Evolutionary conservation across 2,797 vertebrate species (phyloP).

Genomic region (Euthynnus affinis): DNA sequence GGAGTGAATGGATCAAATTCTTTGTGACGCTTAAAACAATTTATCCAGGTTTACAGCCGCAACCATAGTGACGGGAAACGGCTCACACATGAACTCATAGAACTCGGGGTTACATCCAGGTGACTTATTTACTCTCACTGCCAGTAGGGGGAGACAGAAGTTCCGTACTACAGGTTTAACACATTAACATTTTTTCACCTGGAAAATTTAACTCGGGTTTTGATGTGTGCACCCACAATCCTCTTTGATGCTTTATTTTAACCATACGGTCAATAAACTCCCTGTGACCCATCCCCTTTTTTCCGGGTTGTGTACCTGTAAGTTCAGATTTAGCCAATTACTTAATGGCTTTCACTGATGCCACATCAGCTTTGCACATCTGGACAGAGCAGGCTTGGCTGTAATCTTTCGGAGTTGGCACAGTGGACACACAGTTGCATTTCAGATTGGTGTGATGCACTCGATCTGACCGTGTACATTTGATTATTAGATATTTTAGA

Average conservation of each 20-base stretch:
- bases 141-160: too few relatives aligned
- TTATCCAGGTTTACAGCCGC: too few relatives aligned
- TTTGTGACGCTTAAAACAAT: too few relatives aligned
- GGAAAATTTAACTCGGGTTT: slow-evolving; percentile 6
- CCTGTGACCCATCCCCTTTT: slow-evolving; percentile 4
- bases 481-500: slow-evolving; percentile 33
- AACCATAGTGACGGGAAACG: too few relatives aligned
- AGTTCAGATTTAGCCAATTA: slow-evolving; percentile 36
- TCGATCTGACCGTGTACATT: slow-evolving; percentile 23
- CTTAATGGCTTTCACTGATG: slow-evolving; percentile 28
- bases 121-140: too few relatives aligned
- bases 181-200: background rate
- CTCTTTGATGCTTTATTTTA: slow-evolving; percentile 21
- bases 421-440: slow-evolving; percentile 3
- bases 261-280: slow-evolving; percentile 43
- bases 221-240: slow-evolving; percentile 3
- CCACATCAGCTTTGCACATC: slow-evolving; percentile 65
- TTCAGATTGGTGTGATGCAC: slow-evolving; percentile 29
- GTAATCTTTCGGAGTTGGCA: slow-evolving; percentile 52
- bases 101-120: too few relatives aligned
- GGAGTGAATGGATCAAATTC: too few relatives aligned
- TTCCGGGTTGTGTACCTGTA: slow-evolving; percentile 22
- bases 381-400: slow-evolving; percentile 19
- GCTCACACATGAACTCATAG: too few relatives aligned
- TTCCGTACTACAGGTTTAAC: too few relatives aligned